Base-by-base conservation (phyloP, 2,888 invertebrate species). In the Carterocephalus palaemon region DNA sequence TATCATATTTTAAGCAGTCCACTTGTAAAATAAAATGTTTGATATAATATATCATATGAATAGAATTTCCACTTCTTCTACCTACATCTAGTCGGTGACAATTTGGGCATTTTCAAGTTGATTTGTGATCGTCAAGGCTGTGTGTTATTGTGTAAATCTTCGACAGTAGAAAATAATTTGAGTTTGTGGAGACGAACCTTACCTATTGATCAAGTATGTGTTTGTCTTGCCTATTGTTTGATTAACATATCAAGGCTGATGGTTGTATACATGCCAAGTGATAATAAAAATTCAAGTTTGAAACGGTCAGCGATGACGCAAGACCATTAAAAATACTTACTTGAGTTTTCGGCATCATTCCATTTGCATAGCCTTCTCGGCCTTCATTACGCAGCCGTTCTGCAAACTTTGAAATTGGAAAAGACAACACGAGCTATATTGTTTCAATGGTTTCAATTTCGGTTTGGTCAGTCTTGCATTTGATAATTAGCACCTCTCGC, bases 251-350 rank as follows among this genome's bases (percentile, higher is more conserved):
- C 83, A 86, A 86, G 85, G 85, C 77, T 85, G 71, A 63, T 71
- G 75, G 76, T 75, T 75, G 76, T 77, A 84, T 80, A 83, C 78
- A 75, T 68, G 73, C 72, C 72, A 83, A 77, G 86, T 85, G 86
- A 86, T 85, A 86, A 86, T 86, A 83, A 85, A 86, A 85, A 81
- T 83, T 84, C 85, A 86, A 85, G 86, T 86, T 85, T 84, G 78
- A 79, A 84, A 74, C 73, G 36, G 28, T 15, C 28, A 67, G 60
- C 71, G 75, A 84, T 86, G 86, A 85, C 85, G 86, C 82, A 86
- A 86, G 77, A 78, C 84, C 82, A 83, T 85, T 85, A 85, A 85
- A 74, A 80, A 78, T 82, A 77, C 77, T 67, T 68, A 69, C 71
- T 72, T 71, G 75, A 76, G 67, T 84, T 84, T 86, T 85, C 82